Evolutionary conservation across 2,888 invertebrate species (phyloP), one percentile per base, ranked within the genome.

Genomic region (Nemapogon koenigi): DNA sequence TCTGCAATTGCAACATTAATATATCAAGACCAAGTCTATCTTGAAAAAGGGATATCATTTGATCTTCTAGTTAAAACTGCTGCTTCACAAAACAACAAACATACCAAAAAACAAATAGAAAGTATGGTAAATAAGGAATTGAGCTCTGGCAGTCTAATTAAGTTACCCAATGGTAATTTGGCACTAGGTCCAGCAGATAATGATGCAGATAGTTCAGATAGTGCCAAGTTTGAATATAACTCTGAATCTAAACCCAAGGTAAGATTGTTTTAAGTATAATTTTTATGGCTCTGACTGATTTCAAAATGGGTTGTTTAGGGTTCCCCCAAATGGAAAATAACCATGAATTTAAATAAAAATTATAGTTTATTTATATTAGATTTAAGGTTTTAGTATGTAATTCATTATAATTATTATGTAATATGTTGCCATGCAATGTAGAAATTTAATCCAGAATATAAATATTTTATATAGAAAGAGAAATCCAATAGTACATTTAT

Each of bases 1-100:
- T 84, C 85, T 44, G 87, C 88, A 15, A 85, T 89, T 44, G 86
- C 87, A 37, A 86, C 88, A 53, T 70, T 89, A 19, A 85, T 89
- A 43, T 83, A 86, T 46, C 83, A 84, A 51, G 88, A 89, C 55
- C 87, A 88, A 38, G 87, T 84, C 60, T 88, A 85, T 51, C 70
- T 87, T 41, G 85, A 87, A 59, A 82, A 84, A 59, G 89, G 89
- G 14, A 86, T 90, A 42, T 86, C 87, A n/a, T 83, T 84, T 42
- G 75, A 76, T 39, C 85, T 87, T 51, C 76, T 90, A 42, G 81
- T 88, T 19, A 81, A 80, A 53, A 85, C 86, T 51, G 81, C 88
- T 40, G 68, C 83, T 22, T 79, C 82, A 6, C 87, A 86, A 57
- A 86, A 87, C 42, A 82, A 85, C 2, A 78, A 83, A 40, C 85